Evolutionary conservation across 2,113 vertebrate species (phyloP).

Genomic region (Leuciscus idus): DNA sequence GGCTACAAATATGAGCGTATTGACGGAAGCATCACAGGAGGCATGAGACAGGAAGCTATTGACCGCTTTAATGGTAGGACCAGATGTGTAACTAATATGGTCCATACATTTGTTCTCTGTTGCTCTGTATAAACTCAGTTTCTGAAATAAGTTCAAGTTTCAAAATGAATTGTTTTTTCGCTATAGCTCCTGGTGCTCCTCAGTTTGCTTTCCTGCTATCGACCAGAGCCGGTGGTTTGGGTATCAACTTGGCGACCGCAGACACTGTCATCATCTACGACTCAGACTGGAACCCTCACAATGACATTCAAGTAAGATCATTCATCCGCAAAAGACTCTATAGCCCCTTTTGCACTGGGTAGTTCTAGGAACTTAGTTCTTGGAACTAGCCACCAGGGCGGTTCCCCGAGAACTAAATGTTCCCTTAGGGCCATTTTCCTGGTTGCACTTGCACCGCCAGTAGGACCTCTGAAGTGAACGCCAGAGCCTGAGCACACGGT

Average conservation of each 20-base stretch:
- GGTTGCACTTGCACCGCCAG: no score
- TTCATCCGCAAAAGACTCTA: neutral
- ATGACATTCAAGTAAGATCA: slow-evolving; percentile 91
- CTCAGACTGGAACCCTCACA: slow-evolving; percentile 98
- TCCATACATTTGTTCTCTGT: neutral
- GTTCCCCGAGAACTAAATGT: no score
- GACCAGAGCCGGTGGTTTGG: slow-evolving; percentile 93
- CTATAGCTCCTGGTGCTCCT: slow-evolving; percentile 89
- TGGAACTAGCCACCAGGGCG: no score
- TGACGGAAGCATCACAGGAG: slow-evolving; percentile 95
- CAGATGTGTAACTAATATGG: neutral
- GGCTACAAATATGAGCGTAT: slow-evolving; percentile 98
- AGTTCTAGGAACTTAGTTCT: no score
- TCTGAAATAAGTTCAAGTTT: neutral
- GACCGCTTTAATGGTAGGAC: slow-evolving; percentile 94
- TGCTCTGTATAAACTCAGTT: neutral
- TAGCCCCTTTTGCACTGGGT: no score
- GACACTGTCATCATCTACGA: slow-evolving; percentile 98
- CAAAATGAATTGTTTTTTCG: neutral
- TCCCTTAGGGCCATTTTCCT: no score
- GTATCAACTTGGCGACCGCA: slow-evolving; percentile 96
- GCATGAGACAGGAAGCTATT: slow-evolving; percentile 98
- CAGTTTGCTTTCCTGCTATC: slow-evolving; percentile 98
- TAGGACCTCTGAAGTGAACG: no score
- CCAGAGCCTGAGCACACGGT: no score